phyloP scores from a whole-genome alignment of 2,888 invertebrate species.

The Malthinus flaveolus region DNA sequence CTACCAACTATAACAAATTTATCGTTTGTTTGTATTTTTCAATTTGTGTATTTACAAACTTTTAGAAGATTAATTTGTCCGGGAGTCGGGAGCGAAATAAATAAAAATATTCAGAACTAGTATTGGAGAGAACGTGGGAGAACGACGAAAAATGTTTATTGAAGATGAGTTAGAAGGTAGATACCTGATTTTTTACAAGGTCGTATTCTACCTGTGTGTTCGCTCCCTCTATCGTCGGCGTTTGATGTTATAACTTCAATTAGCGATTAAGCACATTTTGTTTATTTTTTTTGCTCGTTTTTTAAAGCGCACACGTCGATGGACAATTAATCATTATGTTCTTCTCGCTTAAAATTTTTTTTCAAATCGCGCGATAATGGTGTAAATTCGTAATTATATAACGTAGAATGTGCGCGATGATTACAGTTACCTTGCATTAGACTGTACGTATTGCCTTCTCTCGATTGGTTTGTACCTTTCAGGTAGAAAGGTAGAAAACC shows the following conservation, averaged over 20 bases:
- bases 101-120: too few species aligned
- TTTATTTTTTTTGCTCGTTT: not conserved
- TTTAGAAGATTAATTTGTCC: too few species aligned
- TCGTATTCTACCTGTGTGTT: not conserved
- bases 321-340: too few species aligned
- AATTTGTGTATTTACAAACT: too few species aligned
- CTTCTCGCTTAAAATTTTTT: not conserved
- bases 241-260: not conserved
- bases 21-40: too few species aligned
- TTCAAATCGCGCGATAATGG: conserved; percentile 13
- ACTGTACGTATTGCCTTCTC: conserved; percentile 46
- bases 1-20: too few species aligned
- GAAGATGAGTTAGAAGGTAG: too few species aligned
- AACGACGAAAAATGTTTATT: too few species aligned
- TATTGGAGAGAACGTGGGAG: too few species aligned
- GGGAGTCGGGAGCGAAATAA: too few species aligned
- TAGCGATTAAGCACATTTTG: too few species aligned
- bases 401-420: conserved; percentile 42
- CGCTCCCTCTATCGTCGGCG: not conserved
- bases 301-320: not conserved
- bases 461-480: conserved; percentile 45
- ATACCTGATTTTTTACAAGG: conserved; percentile 2
- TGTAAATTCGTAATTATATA: conserved; percentile 47
- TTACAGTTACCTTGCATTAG: conserved; percentile 50
- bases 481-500: conserved; percentile 46